Conservation (phyloP, 2,113 vertebrate genomes). For the Hiodon alosoides region DNA sequence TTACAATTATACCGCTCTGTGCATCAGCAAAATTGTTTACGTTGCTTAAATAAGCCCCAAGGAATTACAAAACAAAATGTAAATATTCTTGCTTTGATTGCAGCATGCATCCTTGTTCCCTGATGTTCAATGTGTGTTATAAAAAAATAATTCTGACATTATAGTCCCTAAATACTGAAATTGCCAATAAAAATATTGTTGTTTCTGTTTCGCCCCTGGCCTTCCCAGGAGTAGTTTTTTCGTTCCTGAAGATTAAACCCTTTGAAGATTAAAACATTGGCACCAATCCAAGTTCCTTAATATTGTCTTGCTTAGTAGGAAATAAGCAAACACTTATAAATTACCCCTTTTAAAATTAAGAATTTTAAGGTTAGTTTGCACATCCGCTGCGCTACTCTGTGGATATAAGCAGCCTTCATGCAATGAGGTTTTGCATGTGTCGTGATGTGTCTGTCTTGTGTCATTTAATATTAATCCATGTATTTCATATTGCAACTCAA, state of each 20-base stretch:
- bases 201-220: too few relatives aligned
- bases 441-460: background rate
- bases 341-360: background rate
- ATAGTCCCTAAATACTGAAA: background rate
- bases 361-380: too few relatives aligned
- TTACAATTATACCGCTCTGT: constrained; percentile 20
- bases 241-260: background rate
- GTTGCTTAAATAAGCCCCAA: constrained; percentile 10
- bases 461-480: background rate
- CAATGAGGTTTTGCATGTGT: background rate
- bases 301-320: background rate
- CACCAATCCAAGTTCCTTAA: background rate
- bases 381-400: too few relatives aligned
- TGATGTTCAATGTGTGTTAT: background rate
- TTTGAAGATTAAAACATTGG: background rate
- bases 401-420: background rate
- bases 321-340: background rate
- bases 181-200: too few relatives aligned
- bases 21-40: constrained; percentile 15
- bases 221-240: background rate
- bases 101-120: background rate
- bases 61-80: constrained; percentile 1
- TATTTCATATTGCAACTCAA: background rate
- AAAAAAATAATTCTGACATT: background rate
- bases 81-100: constrained; percentile 3